phyloP scores from a whole-genome alignment of 2,113 vertebrate species.

The Nymphicus hollandicus region DNA sequence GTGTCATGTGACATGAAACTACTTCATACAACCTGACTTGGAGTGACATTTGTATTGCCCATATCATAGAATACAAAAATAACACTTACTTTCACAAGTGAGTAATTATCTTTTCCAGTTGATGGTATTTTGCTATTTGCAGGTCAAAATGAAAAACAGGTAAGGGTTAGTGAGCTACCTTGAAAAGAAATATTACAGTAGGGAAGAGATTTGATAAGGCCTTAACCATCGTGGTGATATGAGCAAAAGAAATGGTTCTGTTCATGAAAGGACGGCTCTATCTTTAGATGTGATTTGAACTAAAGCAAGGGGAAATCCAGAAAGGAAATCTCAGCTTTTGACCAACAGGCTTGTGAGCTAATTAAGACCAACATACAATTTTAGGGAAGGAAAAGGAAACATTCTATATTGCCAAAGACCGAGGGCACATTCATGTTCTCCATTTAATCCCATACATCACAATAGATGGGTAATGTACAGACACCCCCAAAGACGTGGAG shows the following conservation, averaged over 20 bases:
- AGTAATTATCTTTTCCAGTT: conserved; percentile 72
- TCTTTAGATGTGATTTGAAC: conserved; percentile 41
- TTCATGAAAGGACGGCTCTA: conserved; percentile 25
- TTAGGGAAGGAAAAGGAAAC: conserved; percentile 5
- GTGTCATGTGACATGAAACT: conserved; percentile 67
- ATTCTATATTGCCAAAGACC: neutral
- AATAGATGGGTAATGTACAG: neutral
- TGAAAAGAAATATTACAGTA: conserved; percentile 51
- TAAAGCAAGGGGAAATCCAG: conserved; percentile 15
- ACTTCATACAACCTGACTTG: conserved; percentile 70
- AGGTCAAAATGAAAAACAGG: conserved; percentile 71
- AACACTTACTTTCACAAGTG: conserved; percentile 71
- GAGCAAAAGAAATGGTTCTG: conserved; percentile 44
- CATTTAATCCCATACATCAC: neutral
- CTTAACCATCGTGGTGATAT: neutral
- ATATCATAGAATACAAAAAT: conserved; percentile 48
- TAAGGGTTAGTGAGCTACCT: conserved; percentile 53
- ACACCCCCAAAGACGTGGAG: neutral
- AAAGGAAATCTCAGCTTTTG: conserved; percentile 2
- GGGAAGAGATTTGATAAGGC: conserved; percentile 40
- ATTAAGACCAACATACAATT: conserved; percentile 19
- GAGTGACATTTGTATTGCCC: conserved; percentile 70
- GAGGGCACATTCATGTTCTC: neutral
- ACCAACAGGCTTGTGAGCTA: conserved; percentile 17
- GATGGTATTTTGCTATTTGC: conserved; percentile 72